These are phyloP conservation scores for Myocastor coypus DNA, from an alignment of 2,113 vertebrate genomes.

Conservation along the genomic window DNA sequence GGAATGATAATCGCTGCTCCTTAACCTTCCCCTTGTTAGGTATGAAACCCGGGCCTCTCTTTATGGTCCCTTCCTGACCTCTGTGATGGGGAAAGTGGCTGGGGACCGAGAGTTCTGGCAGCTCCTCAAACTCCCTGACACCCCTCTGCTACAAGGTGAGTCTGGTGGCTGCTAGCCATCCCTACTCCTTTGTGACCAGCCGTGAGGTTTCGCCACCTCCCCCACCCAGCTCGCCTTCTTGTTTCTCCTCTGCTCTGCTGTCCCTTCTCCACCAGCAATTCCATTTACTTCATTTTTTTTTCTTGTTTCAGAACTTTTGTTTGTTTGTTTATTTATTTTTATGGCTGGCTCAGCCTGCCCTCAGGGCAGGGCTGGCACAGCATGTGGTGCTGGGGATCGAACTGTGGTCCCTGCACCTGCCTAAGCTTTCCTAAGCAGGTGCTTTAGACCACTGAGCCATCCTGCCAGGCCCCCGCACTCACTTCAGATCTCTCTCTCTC, in stretches of 20 bases:
- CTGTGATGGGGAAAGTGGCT: constrained; percentile 88
- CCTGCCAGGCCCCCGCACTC: too few relatives aligned
- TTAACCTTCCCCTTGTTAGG: constrained; percentile 80
- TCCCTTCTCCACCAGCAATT: not conserved
- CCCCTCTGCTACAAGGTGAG: constrained; percentile 90
- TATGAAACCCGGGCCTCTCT: constrained; percentile 89
- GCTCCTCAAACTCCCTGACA: constrained; percentile 84
- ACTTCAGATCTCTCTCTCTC: not conserved
- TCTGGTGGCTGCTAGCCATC: not conserved
- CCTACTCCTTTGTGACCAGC: not conserved
- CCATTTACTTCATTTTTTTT: too few relatives aligned
- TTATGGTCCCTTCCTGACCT: constrained; percentile 92
- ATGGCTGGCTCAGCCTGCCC: too few relatives aligned
- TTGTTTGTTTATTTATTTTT: too few relatives aligned
- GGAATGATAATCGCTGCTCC: not conserved
- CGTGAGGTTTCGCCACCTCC: rapidly evolving
- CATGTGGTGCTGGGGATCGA: too few relatives aligned
- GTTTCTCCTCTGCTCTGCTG: not conserved
- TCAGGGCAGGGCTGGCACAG: too few relatives aligned
- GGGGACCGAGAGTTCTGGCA: constrained; percentile 92
- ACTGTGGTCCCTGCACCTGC: too few relatives aligned
- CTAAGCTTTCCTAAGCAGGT: too few relatives aligned
- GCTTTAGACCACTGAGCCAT: too few relatives aligned
- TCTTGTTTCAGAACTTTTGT: too few relatives aligned
- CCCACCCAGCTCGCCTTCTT: not conserved